Conservation (phyloP, 2,797 vertebrate genomes). For the Knipowitschia caucasica region DNA sequence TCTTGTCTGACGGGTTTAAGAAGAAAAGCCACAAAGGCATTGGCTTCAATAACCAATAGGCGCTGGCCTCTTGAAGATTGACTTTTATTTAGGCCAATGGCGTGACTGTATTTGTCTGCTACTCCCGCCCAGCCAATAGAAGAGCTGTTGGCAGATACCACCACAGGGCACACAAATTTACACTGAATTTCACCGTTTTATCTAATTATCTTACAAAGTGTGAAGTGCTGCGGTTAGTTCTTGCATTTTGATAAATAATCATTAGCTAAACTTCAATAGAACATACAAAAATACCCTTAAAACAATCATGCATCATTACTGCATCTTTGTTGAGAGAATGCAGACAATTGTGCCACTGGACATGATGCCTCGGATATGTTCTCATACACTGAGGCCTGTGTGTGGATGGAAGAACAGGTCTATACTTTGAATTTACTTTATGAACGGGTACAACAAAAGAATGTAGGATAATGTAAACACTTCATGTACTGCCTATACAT, state of each 20-base stretch:
- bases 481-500: background rate
- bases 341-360: background rate
- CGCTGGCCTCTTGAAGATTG: slow-evolving; percentile 3
- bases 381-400: background rate
- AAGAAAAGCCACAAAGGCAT: slow-evolving; percentile 11
- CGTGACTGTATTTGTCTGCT: background rate
- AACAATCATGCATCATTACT: too few species aligned
- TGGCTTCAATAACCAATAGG: slow-evolving; percentile 27
- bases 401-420: background rate
- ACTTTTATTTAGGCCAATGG: slow-evolving; percentile 23
- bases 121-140: slow-evolving; percentile 16
- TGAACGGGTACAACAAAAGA: background rate
- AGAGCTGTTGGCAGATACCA: background rate
- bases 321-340: background rate
- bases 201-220: too few species aligned
- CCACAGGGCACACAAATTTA: background rate
- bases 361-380: background rate
- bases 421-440: background rate
- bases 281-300: too few species aligned
- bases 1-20: slow-evolving; percentile 22
- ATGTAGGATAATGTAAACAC: background rate
- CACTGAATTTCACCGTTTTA: background rate
- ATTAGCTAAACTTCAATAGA: too few species aligned
- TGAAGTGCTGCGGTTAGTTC: too few species aligned
- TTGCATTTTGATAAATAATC: too few species aligned